Evolutionary conservation across 1,140 invertebrate species (phyloP).

Genomic region (Bombus breviceps): DNA sequence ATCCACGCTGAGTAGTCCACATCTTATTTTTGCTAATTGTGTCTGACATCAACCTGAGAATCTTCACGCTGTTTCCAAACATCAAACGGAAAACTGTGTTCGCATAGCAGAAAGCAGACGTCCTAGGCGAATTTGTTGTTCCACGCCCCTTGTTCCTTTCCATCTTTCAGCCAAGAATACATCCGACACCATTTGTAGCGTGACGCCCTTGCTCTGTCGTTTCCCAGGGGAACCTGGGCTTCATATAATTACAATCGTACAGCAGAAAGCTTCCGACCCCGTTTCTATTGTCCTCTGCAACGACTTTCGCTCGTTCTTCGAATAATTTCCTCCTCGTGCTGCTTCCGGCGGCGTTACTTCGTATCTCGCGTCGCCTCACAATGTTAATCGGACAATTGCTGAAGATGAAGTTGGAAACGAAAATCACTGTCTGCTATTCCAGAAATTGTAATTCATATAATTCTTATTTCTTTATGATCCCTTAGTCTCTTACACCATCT

Average conservation of each 20-base stretch:
- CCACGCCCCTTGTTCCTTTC: not conserved
- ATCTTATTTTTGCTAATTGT: not conserved
- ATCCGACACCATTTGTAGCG: constrained; percentile 4
- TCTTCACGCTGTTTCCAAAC: not conserved
- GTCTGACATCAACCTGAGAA: not conserved
- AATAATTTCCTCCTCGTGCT: constrained; percentile 18
- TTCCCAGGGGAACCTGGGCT: not conserved
- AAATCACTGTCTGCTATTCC: not conserved
- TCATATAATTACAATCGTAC: constrained; percentile 56
- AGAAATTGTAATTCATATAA: not conserved
- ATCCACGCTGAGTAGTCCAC: not conserved
- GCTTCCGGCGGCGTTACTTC: not conserved
- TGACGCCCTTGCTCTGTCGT: not conserved
- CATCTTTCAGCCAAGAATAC: not conserved
- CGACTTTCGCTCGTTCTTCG: constrained; percentile 8
- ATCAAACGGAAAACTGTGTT: too few relatives aligned
- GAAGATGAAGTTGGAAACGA: not conserved
- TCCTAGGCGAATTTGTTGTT: constrained; percentile 5
- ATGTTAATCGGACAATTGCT: not conserved
- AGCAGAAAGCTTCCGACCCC: not conserved
- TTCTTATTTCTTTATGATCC: not conserved
- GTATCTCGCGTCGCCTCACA: not conserved
- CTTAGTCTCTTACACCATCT: too few relatives aligned
- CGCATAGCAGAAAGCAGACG: not conserved
- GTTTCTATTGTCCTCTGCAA: constrained; percentile 19